A percentile compares a stretch with the other conserved stretches of the same genome.
Evolutionary conservation across 2,113 vertebrate species (phyloP).

Genomic region (Laticauda colubrina): DNA sequence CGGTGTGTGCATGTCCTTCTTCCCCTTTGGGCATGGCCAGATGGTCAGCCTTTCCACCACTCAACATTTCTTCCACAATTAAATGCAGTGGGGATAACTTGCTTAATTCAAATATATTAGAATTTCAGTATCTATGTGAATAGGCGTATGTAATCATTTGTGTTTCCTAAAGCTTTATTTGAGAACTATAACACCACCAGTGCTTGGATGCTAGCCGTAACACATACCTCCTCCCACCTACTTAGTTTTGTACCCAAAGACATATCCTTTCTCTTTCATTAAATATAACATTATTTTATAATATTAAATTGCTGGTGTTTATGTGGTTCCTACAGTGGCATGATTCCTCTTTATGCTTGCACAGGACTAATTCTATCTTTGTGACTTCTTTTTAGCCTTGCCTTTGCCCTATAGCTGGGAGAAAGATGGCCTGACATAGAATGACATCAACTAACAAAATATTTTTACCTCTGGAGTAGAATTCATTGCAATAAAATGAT

Average conservation of each 20-base stretch:
- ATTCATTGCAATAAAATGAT: neutral
- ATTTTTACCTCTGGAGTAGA: neutral
- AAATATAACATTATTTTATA: neutral
- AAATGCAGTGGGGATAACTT: neutral
- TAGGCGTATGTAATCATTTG: no score
- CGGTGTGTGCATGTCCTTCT: neutral
- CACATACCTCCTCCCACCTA: neutral
- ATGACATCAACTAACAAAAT: neutral
- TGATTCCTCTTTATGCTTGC: neutral
- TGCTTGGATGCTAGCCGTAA: neutral
- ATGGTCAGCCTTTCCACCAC: neutral
- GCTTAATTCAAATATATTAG: no score
- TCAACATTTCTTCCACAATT: neutral
- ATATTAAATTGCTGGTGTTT: neutral
- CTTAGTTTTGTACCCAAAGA: neutral
- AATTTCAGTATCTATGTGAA: no score
- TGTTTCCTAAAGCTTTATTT: neutral
- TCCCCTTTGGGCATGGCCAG: neutral
- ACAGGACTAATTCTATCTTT: neutral
- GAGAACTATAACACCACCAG: neutral
- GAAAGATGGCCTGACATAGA: neutral
- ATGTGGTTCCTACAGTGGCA: neutral
- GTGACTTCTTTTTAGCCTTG: neutral
- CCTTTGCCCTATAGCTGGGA: neutral
- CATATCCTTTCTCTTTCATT: neutral